These are phyloP conservation scores for Solenodon paradoxus DNA, from an alignment of 2,113 vertebrate genomes.

Conservation along the genomic window DNA sequence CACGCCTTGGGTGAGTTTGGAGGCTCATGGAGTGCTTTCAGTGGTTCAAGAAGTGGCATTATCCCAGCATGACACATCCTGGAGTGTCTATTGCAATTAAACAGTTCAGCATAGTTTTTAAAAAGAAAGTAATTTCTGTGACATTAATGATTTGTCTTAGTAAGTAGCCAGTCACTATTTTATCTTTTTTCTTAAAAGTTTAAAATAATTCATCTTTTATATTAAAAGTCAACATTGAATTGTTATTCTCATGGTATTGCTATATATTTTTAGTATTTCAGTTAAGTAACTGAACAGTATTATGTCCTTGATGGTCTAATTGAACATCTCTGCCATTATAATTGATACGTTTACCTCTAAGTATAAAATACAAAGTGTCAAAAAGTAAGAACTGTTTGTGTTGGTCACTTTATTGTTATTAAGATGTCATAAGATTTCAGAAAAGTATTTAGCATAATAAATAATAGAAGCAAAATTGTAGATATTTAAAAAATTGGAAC, in stretches of 20 bases:
- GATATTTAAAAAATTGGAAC: constrained; percentile 62
- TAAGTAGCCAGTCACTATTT: constrained; percentile 82
- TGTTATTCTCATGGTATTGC: constrained; percentile 41
- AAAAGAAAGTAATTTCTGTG: constrained; percentile 85
- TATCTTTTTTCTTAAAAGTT: constrained; percentile 77
- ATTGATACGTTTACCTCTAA: constrained; percentile 63
- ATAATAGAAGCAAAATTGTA: constrained; percentile 60
- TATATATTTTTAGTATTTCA: constrained; percentile 43
- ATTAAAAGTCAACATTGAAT: constrained; percentile 61
- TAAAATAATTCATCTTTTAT: constrained; percentile 77
- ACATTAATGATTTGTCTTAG: constrained; percentile 84
- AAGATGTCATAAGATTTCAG: constrained; percentile 48
- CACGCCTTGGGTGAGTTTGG: constrained; percentile 89
- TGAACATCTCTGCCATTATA: constrained; percentile 42
- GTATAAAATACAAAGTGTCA: constrained; percentile 44
- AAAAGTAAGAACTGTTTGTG: constrained; percentile 42
- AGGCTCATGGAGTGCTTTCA: constrained; percentile 88
- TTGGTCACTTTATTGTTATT: constrained; percentile 64
- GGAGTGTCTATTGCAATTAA: constrained; percentile 89
- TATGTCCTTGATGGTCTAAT: constrained; percentile 55
- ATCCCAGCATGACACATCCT: constrained; percentile 89
- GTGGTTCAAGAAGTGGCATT: constrained; percentile 90
- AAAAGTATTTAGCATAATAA: constrained; percentile 51
- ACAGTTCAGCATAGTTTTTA: constrained; percentile 83
- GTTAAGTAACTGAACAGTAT: constrained; percentile 48